These are phyloP conservation scores for Crotalus horridus DNA, from an alignment of 2,113 vertebrate genomes.

Conservation along the genomic window DNA sequence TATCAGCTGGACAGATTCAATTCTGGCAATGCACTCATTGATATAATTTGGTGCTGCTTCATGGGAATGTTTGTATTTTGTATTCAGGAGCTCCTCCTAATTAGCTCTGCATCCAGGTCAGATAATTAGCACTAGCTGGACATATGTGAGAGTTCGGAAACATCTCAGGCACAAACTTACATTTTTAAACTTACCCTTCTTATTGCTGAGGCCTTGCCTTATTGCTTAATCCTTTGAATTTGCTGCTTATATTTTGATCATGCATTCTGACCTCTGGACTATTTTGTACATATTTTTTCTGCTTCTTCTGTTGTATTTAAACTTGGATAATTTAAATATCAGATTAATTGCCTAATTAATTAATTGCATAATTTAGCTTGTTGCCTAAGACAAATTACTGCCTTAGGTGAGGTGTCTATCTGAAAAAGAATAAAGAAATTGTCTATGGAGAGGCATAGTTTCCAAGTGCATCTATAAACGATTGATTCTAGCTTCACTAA, in stretches of 20 bases:
- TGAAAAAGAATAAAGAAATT: background rate
- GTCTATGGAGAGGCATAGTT: background rate
- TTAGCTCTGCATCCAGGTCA: background rate
- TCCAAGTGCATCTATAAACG: background rate
- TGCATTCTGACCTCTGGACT: background rate
- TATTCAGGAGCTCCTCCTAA: background rate
- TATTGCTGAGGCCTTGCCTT: background rate
- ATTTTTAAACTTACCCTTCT: background rate
- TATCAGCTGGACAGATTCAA: background rate
- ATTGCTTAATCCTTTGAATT: background rate
- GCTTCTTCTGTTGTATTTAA: background rate
- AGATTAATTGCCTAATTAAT: background rate
- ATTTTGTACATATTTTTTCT: background rate
- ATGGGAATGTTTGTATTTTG: background rate
- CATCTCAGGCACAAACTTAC: background rate
- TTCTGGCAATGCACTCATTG: background rate
- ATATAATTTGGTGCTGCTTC: background rate
- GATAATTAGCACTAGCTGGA: background rate
- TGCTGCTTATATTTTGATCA: background rate
- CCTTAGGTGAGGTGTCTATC: background rate
- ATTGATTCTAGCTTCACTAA: background rate
- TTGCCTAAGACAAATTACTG: background rate
- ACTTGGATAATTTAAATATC: background rate
- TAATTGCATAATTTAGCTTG: background rate
- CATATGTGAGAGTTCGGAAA: background rate